phyloP scores from a whole-genome alignment of 2,113 vertebrate species.

The Colistium nudipinnis region DNA sequence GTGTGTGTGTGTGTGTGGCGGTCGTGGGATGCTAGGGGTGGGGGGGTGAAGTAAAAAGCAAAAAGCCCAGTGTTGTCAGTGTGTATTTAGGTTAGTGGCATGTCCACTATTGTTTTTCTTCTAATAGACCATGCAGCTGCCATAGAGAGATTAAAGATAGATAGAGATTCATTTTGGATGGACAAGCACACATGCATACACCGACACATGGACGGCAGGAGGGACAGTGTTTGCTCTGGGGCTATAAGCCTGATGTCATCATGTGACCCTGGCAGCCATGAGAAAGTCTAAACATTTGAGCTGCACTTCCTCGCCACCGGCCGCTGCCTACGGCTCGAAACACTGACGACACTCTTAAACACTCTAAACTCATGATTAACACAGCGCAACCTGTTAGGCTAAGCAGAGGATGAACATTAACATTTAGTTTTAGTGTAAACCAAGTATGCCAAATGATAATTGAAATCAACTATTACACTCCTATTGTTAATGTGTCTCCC shows the following conservation, averaged over 20 bases:
- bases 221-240: conserved; percentile 33
- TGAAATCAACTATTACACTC: background rate
- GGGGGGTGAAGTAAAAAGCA: too few relatives aligned
- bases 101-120: conserved; percentile 33
- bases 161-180: conserved; percentile 17
- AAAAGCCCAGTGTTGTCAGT: conserved; percentile 42
- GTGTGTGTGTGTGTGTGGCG: background rate
- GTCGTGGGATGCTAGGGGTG: too few relatives aligned
- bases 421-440: background rate
- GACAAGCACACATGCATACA: background rate
- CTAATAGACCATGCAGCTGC: conserved; percentile 60
- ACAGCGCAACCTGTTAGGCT: background rate
- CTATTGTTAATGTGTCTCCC: background rate
- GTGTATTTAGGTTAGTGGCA: conserved; percentile 27
- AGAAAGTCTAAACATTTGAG: conserved; percentile 39
- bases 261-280: conserved; percentile 62
- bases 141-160: conserved; percentile 63
- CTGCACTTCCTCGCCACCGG: conserved; percentile 35
- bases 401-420: background rate
- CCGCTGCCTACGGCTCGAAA: background rate
- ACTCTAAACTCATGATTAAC: background rate
- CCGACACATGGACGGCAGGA: background rate
- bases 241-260: conserved; percentile 53
- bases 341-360: background rate
- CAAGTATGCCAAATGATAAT: background rate